Conservation (phyloP, 1,140 invertebrate genomes). For the Drosophila orosa region DNA sequence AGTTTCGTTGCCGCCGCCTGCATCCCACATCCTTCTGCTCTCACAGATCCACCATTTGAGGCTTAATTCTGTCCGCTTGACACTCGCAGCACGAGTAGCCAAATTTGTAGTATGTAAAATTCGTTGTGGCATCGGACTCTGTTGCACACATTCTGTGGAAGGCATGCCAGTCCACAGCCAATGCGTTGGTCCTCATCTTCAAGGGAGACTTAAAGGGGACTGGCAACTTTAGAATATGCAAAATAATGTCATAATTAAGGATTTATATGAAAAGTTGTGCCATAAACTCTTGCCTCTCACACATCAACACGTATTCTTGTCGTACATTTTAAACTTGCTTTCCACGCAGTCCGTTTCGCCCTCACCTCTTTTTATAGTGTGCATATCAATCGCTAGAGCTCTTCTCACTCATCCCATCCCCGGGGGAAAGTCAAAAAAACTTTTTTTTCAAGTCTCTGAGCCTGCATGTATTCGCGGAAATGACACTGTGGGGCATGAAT, state of each 20-base stretch:
- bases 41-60: conserved; percentile 53
- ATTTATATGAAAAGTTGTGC: conserved; percentile 77
- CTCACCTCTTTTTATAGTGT: conserved; percentile 39
- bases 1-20: neutral
- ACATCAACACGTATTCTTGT: conserved; percentile 30
- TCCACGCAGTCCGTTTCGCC: conserved; percentile 25
- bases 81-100: conserved; percentile 51
- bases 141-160: conserved; percentile 28
- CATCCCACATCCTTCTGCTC: conserved; percentile 11
- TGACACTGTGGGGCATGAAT: conserved; percentile 80
- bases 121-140: conserved; percentile 62
- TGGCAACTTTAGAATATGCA: conserved; percentile 67
- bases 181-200: conserved; percentile 16
- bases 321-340: conserved; percentile 66
- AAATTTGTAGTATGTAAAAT: conserved; percentile 74
- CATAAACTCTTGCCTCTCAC: conserved; percentile 49
- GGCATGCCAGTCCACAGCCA: conserved; percentile 6
- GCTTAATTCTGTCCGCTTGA: conserved; percentile 73
- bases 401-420: conserved; percentile 4
- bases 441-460: conserved; percentile 37
- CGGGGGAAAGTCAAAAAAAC: conserved; percentile 30
- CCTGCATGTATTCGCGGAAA: conserved; percentile 73
- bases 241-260: conserved; percentile 80
- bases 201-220: neutral
- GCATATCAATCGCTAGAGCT: conserved; percentile 63